phyloP scores from a whole-genome alignment of 2,888 invertebrate species.

The Tachina fera region DNA sequence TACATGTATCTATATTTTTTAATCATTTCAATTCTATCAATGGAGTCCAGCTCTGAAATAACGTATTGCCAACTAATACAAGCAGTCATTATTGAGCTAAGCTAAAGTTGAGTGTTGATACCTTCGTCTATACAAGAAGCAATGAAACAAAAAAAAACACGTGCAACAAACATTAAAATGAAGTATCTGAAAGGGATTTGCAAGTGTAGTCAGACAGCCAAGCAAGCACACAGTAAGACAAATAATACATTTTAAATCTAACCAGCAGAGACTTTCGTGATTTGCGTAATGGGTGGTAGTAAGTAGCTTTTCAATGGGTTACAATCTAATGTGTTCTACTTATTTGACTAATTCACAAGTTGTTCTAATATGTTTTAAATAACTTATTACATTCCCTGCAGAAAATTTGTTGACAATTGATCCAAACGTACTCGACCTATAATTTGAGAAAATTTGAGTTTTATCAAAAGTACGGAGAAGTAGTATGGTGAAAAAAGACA shows the following conservation, averaged over 20 bases:
- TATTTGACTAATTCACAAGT: too few relatives aligned
- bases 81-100: constrained; percentile 8
- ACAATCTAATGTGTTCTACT: too few relatives aligned
- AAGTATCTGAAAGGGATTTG: neutral
- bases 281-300: neutral
- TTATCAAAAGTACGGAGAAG: too few relatives aligned
- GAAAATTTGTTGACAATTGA: too few relatives aligned
- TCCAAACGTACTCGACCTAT: too few relatives aligned
- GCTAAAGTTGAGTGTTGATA: constrained; percentile 54
- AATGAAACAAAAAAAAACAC: constrained; percentile 27
- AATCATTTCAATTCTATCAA: constrained; percentile 59
- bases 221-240: neutral
- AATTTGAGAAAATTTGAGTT: too few relatives aligned
- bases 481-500: too few relatives aligned
- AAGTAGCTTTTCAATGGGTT: too few relatives aligned
- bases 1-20: constrained; percentile 10
- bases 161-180: constrained; percentile 35
- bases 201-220: constrained; percentile 27
- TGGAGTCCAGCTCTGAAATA: constrained; percentile 46
- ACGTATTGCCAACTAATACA: neutral
- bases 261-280: neutral
- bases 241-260: constrained; percentile 54
- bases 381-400: too few relatives aligned
- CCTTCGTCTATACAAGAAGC: constrained; percentile 52
- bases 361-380: too few relatives aligned